Conservation (phyloP, 1,140 invertebrate genomes). For the Atta colombica region DNA sequence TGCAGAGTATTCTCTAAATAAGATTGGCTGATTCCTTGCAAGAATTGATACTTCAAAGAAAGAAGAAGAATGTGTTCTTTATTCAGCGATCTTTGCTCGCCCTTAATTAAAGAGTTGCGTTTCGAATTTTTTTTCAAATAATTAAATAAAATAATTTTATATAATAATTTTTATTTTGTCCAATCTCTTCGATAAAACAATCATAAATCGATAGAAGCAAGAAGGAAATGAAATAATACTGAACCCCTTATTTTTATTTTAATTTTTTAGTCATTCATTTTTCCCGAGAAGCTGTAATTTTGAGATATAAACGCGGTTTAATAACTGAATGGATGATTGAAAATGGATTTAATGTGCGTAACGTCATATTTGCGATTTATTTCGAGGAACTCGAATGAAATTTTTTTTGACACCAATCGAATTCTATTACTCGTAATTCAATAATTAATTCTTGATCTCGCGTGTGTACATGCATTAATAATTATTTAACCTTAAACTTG, state of each 20-base stretch:
- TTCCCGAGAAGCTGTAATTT: background rate
- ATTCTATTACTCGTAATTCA: background rate
- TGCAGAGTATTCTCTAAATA: constrained; percentile 38
- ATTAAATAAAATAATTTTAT: background rate
- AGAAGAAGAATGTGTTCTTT: background rate
- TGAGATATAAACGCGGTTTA: background rate
- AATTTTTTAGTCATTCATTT: too few species aligned
- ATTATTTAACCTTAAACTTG: background rate
- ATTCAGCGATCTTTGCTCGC: background rate
- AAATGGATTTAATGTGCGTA: background rate
- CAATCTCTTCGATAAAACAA: background rate
- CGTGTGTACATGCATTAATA: background rate
- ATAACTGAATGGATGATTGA: background rate
- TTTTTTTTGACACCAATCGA: background rate
- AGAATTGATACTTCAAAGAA: constrained; percentile 4
- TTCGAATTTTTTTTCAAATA: background rate
- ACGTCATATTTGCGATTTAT: background rate
- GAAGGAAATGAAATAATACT: background rate
- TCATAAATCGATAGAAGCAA: background rate
- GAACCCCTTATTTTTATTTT: background rate
- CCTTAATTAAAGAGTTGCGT: constrained; percentile 1
- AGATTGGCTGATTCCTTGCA: background rate
- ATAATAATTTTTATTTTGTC: background rate
- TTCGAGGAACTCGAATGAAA: background rate
- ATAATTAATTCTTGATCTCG: background rate